Evolutionary conservation across 2,113 vertebrate species (phyloP).

Genomic region (Thymallus thymallus): DNA sequence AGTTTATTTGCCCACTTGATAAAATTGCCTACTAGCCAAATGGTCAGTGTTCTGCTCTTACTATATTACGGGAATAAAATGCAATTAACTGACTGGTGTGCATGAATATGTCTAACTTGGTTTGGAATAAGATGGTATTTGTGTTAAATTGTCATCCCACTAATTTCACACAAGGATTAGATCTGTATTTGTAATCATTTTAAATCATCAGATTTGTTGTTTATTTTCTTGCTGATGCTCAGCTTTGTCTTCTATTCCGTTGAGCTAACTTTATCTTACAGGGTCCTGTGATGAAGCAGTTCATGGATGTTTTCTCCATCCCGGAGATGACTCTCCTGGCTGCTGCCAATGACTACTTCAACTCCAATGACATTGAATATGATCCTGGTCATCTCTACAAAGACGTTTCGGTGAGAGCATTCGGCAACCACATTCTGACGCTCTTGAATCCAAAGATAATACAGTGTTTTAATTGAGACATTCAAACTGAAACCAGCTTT

Average conservation of each 20-base stretch:
- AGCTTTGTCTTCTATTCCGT: neutral
- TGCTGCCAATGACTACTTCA: constrained; percentile 80
- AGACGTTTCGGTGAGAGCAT: constrained; percentile 78
- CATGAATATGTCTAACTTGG: no score
- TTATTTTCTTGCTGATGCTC: neutral
- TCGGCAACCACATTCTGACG: neutral
- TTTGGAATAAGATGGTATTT: no score
- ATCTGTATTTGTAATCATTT: no score
- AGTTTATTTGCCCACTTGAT: no score
- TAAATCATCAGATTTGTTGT: neutral
- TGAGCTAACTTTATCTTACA: constrained; percentile 30
- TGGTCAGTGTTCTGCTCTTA: neutral
- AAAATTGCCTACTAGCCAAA: no score
- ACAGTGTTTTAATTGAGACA: neutral
- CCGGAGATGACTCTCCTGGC: constrained; percentile 84
- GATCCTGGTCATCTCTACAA: constrained; percentile 84
- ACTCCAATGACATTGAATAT: constrained; percentile 79
- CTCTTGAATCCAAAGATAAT: neutral
- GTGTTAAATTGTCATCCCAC: no score
- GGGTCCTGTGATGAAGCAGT: constrained; percentile 84
- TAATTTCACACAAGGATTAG: no score
- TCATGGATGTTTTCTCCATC: constrained; percentile 86
- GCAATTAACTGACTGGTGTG: no score
- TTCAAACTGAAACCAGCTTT: no score
- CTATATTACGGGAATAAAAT: no score